Base-by-base conservation (phyloP, 2,888 invertebrate genomes). In the Rutpela maculata region DNA sequence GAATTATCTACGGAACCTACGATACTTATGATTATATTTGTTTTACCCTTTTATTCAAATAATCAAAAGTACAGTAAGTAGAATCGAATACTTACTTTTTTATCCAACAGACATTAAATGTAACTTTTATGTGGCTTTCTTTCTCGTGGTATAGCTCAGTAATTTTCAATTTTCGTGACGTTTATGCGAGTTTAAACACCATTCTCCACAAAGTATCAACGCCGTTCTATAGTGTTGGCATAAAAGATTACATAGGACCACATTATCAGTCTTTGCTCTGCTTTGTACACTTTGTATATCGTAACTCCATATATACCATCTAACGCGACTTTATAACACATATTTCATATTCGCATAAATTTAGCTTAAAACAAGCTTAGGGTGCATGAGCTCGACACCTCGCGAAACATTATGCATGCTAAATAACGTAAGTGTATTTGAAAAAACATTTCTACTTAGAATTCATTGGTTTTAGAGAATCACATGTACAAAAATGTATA, bases 301-400 rank as follows among this genome's bases (percentile, higher is more conserved):
- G 50, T 50, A 50, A 50, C n/a, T n/a, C n/a, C 50, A 50, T 50
- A 50, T 50, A 50, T 6, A 17, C n/a, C 50, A 17, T 50, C 50
- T 50, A 50, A n/a, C 50, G n/a, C 0, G 43, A 43, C 9, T 43
- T 43, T 43, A 43, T 43, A 43, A 43, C 12, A 4, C 4, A n/a
- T 50, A 50, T 50, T 50, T n/a, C 50, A 50, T 50, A 50, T 50
- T 50, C 50, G n/a, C 50, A 50, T 50, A 50, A 15, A 50, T 50
- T 50, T 50, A 6, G n/a, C n/a, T n/a, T 50, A n/a, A 50, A 50
- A 50, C n/a, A 50, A 50, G 50, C 50, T n/a, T n/a, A n/a, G 50
- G 50, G n/a, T 50, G 50, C 12, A 15, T 4, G 50, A 50, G 50
- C 6, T 6, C 50, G 50, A 50, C n/a, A n/a, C 6, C 50, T 15